Base-by-base conservation (phyloP, 2,888 invertebrate genomes). In the Byasa hedistus region DNA sequence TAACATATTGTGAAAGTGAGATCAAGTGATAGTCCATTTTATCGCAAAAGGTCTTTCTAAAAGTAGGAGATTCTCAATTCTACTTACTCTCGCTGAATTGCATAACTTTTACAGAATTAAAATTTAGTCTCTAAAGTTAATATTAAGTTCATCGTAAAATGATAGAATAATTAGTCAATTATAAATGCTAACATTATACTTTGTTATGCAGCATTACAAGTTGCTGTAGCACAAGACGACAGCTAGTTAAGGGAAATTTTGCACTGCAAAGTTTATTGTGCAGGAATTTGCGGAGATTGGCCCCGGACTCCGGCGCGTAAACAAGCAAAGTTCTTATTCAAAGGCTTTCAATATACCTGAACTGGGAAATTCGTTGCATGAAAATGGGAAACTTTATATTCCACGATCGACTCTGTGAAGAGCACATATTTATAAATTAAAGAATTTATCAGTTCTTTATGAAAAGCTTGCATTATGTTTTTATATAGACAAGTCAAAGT, bases 201-300 rank as follows among this genome's bases (percentile, higher is more conserved):
- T 48, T 48, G 48, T 48, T 17, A 27, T 7, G 32, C 21, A 4
- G 27, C 23, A 36, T 32, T 23, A 17, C 32, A 39, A 63, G 57
- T 83, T 83, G 78, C 81, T 84, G 84, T 78, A 81, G 73, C 77
- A 85, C 84, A 86, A 84, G 84, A 83, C 80, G 80, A 82, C 79
- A 80, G 81, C 82, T 78, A 70, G 70, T 73, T 68, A 70, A 75
- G 79, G 82, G 83, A 83, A 86, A 86, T 88, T 87, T 85, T 85
- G 79, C 79, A 81, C 77, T 70, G 71, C 69, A 69, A 78, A 83
- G 79, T 84, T 77, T 82, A 87, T 87, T 85, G 84, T 85, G 86
- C 83, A 80, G 82, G 82, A 86, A 85, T 86, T 80, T 80, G 76
- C 73, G 69, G 75, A 81, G 80, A 86, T 85, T 87, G 85, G 83